A percentile compares a stretch with the other conserved stretches of the same genome.
phyloP scores from a whole-genome alignment of 2,797 vertebrate genomes.

The Liparis tanakae region DNA sequence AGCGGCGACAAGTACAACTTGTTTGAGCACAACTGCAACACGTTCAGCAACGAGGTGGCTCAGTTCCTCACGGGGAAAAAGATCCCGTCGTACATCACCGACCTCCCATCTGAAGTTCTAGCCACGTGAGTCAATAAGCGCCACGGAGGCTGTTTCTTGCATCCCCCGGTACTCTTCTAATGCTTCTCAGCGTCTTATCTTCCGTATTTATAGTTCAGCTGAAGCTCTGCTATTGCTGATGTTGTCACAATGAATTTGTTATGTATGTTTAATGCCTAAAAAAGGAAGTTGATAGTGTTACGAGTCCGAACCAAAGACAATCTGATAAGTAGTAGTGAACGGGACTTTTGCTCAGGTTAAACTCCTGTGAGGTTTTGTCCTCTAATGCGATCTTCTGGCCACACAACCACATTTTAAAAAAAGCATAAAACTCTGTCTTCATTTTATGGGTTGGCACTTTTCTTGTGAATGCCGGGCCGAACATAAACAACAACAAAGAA shows the following conservation, averaged over 20 bases:
- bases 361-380: neutral
- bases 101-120: slow-evolving; percentile 94
- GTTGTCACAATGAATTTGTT: neutral
- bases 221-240: neutral
- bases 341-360: neutral
- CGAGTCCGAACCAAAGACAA: neutral
- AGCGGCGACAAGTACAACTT: slow-evolving; percentile 90
- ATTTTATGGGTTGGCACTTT: neutral
- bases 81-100: slow-evolving; percentile 96
- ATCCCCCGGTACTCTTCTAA: neutral
- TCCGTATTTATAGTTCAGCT: neutral
- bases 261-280: neutral
- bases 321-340: neutral
- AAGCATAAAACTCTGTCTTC: neutral
- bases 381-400: neutral
- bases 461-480: neutral
- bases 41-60: slow-evolving; percentile 94
- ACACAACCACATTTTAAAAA: neutral
- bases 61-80: slow-evolving; percentile 93
- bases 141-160: neutral
- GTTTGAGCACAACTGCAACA: slow-evolving; percentile 98
- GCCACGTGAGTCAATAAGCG: slow-evolving; percentile 88
- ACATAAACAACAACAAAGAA: neutral
- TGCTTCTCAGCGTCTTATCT: neutral
- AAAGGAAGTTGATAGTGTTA: neutral